Evolutionary conservation across 2,888 invertebrate species (phyloP).

Genomic region (Macrosiphum euphorbiae): DNA sequence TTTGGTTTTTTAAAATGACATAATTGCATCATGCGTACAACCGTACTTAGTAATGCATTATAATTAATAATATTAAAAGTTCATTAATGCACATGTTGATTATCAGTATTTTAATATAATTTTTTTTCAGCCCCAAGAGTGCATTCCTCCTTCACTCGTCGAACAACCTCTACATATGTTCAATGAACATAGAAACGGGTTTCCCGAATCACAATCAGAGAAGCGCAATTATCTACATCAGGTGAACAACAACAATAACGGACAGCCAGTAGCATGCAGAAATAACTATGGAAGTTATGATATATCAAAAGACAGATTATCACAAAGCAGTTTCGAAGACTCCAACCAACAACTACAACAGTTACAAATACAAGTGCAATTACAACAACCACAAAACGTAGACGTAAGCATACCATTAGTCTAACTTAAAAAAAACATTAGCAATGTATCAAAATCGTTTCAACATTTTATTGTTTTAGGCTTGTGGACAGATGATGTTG

Average conservation of each 20-base stretch:
- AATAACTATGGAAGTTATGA: constrained; percentile 62
- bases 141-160: constrained; percentile 66
- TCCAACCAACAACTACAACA: constrained; percentile 76
- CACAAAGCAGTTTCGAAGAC: constrained; percentile 72
- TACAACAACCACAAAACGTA: constrained; percentile 73
- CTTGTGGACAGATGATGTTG: constrained; percentile 67
- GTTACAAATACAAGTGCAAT: constrained; percentile 79
- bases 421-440: neutral
- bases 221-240: constrained; percentile 71
- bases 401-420: constrained; percentile 37
- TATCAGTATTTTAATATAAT: neutral
- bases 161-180: constrained; percentile 58
- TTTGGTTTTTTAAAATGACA: neutral
- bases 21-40: neutral
- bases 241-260: constrained; percentile 79
- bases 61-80: neutral
- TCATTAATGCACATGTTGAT: neutral
- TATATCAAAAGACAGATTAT: constrained; percentile 73
- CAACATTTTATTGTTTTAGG: neutral
- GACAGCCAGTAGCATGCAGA: constrained; percentile 63
- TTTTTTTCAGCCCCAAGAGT: constrained; percentile 66
- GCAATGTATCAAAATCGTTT: neutral
- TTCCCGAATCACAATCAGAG: constrained; percentile 50
- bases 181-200: constrained; percentile 49
- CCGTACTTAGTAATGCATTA: neutral